These are phyloP conservation scores for Pangasius mekongensis DNA, from an alignment of 2,797 vertebrate genomes.

Conservation along the genomic window DNA sequence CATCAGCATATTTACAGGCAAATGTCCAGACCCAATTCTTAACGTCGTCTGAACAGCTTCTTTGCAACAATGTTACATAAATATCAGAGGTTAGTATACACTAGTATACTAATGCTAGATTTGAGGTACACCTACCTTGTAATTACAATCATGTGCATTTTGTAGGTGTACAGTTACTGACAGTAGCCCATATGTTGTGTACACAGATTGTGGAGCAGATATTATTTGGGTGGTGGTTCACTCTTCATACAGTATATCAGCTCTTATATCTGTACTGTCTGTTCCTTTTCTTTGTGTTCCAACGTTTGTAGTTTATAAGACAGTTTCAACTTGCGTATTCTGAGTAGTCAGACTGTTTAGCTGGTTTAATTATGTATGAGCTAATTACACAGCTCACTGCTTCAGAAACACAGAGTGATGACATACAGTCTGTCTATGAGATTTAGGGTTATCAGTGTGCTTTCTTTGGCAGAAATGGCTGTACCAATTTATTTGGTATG, in stretches of 20 bases:
- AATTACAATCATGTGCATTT: background rate
- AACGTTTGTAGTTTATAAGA: background rate
- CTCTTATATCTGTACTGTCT: background rate
- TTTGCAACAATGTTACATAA: background rate
- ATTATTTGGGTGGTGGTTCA: background rate
- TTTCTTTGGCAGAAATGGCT: conserved; percentile 6
- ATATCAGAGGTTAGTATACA: background rate
- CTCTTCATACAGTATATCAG: background rate
- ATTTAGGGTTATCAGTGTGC: background rate
- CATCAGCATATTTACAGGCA: background rate
- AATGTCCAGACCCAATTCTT: background rate
- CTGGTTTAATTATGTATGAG: conserved; percentile 49
- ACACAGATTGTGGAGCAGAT: background rate
- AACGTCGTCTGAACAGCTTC: background rate
- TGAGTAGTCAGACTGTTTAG: conserved; percentile 9
- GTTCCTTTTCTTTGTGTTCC: background rate
- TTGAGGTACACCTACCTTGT: background rate
- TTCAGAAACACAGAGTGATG: conserved; percentile 29
- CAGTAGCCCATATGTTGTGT: background rate
- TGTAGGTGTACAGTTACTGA: background rate
- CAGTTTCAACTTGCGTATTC: conserved; percentile 21
- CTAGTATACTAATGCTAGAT: background rate
- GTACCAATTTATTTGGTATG: conserved; percentile 9
- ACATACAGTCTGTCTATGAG: conserved; percentile 11
- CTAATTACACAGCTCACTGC: conserved; percentile 49